Conservation (phyloP, 2,888 invertebrate genomes). For the Notocelia uddmanniana region DNA sequence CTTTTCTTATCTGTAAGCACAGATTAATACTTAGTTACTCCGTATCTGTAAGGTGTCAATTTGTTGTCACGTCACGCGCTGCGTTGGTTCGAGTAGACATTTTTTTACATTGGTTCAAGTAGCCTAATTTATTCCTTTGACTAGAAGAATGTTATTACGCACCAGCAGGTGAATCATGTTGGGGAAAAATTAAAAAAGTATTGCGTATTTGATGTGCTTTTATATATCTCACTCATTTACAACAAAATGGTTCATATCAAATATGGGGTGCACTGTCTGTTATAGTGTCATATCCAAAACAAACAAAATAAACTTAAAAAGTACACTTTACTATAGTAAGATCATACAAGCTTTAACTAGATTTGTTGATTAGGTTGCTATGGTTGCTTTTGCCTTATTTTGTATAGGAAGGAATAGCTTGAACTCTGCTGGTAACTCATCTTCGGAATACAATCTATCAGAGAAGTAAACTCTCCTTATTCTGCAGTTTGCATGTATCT, state of each 20-base stretch:
- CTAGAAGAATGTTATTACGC: not conserved
- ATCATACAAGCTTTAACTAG: conserved; percentile 50
- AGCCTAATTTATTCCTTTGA: not conserved
- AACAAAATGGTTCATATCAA: conserved; percentile 47
- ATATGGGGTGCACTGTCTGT: conserved; percentile 29
- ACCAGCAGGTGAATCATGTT: not conserved
- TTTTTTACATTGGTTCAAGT: not conserved
- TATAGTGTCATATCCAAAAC: conserved; percentile 54
- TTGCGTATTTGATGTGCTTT: conserved; percentile 45
- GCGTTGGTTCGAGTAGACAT: conserved; percentile 1
- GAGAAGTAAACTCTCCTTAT: conserved; percentile 96
- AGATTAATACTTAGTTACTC: too few species aligned
- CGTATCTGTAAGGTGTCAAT: too few species aligned
- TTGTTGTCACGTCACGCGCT: not conserved
- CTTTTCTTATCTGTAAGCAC: not conserved
- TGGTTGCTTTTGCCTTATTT: conserved; percentile 87
- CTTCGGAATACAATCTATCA: conserved; percentile 97
- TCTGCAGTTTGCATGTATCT: conserved; percentile 98
- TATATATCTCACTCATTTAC: conserved; percentile 49
- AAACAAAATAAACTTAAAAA: conserved; percentile 69
- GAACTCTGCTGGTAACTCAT: conserved; percentile 97
- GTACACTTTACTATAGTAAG: conserved; percentile 68
- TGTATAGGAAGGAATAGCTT: conserved; percentile 97
- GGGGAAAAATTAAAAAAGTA: conserved; percentile 3
- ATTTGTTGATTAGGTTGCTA: conserved; percentile 73